Evolutionary conservation across 2,797 vertebrate species (phyloP).

Genomic region (Poecilia picta): DNA sequence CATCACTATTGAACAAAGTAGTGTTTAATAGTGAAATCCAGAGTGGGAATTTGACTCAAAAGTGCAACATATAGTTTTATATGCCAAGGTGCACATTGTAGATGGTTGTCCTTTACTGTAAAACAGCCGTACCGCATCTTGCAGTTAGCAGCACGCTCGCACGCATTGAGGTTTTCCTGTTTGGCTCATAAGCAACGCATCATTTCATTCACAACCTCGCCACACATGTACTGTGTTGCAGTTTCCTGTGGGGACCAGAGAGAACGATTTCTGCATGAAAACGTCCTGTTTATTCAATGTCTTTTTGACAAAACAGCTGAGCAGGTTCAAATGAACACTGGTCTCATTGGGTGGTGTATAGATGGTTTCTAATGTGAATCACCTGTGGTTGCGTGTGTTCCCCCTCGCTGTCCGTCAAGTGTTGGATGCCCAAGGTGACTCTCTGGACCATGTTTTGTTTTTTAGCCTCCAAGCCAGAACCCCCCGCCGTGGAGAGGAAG

Average conservation of each 20-base stretch:
- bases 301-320: background rate
- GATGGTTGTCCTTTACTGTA: background rate
- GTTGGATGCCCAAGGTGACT: constrained; percentile 17
- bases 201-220: constrained; percentile 6
- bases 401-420: constrained; percentile 6
- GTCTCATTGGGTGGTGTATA: background rate
- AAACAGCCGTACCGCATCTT: background rate
- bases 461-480: constrained; percentile 88
- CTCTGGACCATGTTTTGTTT: constrained; percentile 70
- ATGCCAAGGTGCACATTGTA: background rate
- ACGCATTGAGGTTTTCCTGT: constrained; percentile 35
- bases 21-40: background rate
- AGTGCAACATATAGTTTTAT: background rate
- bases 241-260: background rate
- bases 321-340: no score
- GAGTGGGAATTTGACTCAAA: background rate
- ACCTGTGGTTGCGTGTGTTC: background rate
- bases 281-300: constrained; percentile 26
- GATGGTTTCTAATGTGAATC: background rate
- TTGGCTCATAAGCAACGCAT: constrained; percentile 67
- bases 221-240: constrained; percentile 8
- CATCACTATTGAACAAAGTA: background rate
- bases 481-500: constrained; percentile 85
- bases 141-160: constrained; percentile 42
- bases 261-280: background rate